Conservation (phyloP, 2,888 invertebrate genomes). For the Pelosia muscerda region DNA sequence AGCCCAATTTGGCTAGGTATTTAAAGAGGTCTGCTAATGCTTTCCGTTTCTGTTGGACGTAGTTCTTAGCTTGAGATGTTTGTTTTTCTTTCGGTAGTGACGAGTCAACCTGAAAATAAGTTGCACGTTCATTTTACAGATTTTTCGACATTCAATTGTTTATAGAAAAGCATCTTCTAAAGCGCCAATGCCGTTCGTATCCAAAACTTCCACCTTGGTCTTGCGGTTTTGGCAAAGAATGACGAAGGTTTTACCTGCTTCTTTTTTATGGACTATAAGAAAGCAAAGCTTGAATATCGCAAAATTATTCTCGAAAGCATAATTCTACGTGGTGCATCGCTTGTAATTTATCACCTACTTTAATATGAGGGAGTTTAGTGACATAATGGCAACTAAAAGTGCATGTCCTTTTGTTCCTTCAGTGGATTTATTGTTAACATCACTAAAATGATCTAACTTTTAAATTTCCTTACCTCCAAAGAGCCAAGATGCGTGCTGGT, state of each 20-base stretch:
- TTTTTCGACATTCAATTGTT: neutral
- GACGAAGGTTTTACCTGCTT: too few relatives aligned
- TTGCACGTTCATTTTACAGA: neutral
- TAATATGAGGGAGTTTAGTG: too few relatives aligned
- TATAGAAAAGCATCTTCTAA: too few relatives aligned
- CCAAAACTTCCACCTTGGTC: too few relatives aligned
- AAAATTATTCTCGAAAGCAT: too few relatives aligned
- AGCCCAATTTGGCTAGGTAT: conserved; percentile 90
- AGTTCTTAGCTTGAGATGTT: conserved; percentile 92
- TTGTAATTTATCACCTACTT: too few relatives aligned
- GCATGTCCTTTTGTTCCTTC: neutral
- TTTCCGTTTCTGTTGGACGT: conserved; percentile 94
- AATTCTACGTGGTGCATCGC: too few relatives aligned
- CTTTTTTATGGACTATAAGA: too few relatives aligned
- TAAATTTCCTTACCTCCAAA: conserved; percentile 83
- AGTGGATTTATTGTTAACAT: neutral
- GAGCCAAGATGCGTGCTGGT: conserved; percentile 89
- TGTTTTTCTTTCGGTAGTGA: conserved; percentile 90
- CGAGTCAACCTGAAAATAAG: conserved; percentile 80
- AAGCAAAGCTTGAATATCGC: too few relatives aligned
- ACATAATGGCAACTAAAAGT: too few relatives aligned
- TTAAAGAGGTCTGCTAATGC: conserved; percentile 95
- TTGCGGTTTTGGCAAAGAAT: too few relatives aligned
- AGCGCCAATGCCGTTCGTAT: too few relatives aligned
- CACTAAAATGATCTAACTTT: neutral